Base-by-base conservation (phyloP, 2,888 invertebrate species). In the Anaspis maculata region DNA sequence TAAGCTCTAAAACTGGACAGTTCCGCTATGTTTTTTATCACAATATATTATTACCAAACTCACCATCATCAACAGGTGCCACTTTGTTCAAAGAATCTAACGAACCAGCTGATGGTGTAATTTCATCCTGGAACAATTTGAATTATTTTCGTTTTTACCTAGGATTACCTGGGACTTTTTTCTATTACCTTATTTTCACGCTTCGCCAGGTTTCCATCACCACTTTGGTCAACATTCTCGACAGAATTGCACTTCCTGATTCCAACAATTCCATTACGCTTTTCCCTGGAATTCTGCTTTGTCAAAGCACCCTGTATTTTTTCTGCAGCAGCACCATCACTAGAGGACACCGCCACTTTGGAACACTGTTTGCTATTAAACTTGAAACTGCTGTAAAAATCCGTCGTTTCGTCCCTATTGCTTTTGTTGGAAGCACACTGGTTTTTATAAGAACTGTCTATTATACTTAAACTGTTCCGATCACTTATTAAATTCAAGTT, bases 31-130 rank as follows among this genome's bases (percentile, higher is more conserved):
- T n/a, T n/a, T n/a, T n/a, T n/a, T n/a, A n/a, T n/a, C n/a, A n/a
- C n/a, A n/a, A n/a, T n/a, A n/a, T n/a, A n/a, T n/a, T n/a, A n/a
- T n/a, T n/a, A n/a, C n/a, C 6, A 26, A 37, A 45, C 62, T 57
- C 54, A 61, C 62, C 62, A 41, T 62, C 64, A 40, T 61, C 64
- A 29, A 46, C 36, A 14, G 41, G 15, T 15, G 44, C 56, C 25
- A 59, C 33, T 47, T 62, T 65, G 45, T 63, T 56, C 15, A 64
- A 46, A 3, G 62, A 64, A 47, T 65, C 64, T 45, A 62, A 49
- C 7, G 64, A 65, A 26, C 61, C 59, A 13, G 54, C 54, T 35
- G 60, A 49, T 36, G 58, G 61, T 39, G 43, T 43, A 11, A 42
- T 22, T 24, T 59, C 60, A 46, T 44, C 55, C 63, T 63, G 15